A percentile compares a stretch with the other conserved stretches of the same genome.
phyloP scores from a whole-genome alignment of 2,113 vertebrate genomes.

The Bufo gargarizans region DNA sequence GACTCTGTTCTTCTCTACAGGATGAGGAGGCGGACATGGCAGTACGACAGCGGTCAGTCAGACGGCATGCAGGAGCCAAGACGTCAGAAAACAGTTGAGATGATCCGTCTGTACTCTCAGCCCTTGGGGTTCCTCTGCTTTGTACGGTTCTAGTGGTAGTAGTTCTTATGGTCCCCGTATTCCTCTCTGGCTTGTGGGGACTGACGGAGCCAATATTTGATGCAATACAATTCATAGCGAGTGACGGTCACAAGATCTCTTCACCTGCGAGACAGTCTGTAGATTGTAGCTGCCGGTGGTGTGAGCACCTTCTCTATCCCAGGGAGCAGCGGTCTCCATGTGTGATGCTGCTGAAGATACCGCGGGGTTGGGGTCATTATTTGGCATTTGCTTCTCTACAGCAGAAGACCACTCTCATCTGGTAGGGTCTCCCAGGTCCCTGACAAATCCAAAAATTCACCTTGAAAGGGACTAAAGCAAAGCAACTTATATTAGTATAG shows the following conservation, averaged over 20 bases:
- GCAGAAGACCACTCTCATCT: no score
- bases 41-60: not conserved
- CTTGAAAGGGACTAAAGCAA: not conserved
- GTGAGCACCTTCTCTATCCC: not conserved
- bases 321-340: not conserved
- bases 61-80: not conserved
- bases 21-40: constrained; percentile 42
- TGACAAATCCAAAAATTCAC: not conserved
- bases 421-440: not conserved
- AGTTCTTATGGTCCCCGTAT: not conserved
- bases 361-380: not conserved
- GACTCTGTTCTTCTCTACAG: not conserved
- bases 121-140: not conserved
- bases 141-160: constrained; percentile 9
- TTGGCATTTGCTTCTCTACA: no score
- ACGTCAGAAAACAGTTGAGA: constrained; percentile 30
- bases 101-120: no score
- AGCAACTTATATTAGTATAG: not conserved
- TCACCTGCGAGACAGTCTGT: no score
- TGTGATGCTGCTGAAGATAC: not conserved
- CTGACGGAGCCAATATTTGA: not conserved
- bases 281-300: no score
- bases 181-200: not conserved
- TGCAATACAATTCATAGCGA: not conserved
- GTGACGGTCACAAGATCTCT: not conserved